phyloP scores from a whole-genome alignment of 1,140 invertebrate species.

The Neomicropteryx cornuta region DNA sequence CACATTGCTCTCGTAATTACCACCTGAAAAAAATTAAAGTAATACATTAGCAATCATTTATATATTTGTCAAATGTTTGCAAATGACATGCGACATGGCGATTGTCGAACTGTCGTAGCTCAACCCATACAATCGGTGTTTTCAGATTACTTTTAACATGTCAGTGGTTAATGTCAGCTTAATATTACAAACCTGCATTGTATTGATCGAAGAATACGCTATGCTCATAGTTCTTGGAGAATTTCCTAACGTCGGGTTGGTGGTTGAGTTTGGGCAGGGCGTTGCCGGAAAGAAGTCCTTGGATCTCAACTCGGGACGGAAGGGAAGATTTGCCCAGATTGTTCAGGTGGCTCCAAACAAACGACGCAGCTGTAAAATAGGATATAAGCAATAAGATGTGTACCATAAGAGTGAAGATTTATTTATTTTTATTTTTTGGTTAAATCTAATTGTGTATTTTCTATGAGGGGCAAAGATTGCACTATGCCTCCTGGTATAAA shows the following conservation, averaged over 20 bases:
- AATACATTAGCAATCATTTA: constrained; percentile 2
- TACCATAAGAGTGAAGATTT: no score
- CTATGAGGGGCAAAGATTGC: no score
- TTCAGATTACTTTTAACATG: no score
- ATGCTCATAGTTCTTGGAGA: constrained; percentile 81
- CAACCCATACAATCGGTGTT: no score
- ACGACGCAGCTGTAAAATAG: constrained; percentile 68
- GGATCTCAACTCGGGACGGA: constrained; percentile 70
- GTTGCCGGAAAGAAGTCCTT: constrained; percentile 64
- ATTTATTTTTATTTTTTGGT: no score
- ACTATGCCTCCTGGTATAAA: no score
- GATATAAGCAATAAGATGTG: constrained; percentile 5
- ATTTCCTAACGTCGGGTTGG: constrained; percentile 73
- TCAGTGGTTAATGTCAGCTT: no score
- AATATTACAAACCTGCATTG: constrained; percentile 56
- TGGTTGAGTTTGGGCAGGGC: constrained; percentile 32
- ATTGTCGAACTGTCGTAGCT: no score
- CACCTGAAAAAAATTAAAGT: constrained; percentile 37
- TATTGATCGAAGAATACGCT: constrained; percentile 79
- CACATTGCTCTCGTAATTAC: constrained; percentile 65
- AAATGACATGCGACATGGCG: constrained; percentile 4
- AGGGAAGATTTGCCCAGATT: constrained; percentile 77
- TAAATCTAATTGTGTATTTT: no score
- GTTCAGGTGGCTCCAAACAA: constrained; percentile 84
- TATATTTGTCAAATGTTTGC: not conserved